These are phyloP conservation scores for Spizella passerina DNA, from an alignment of 2,797 vertebrate genomes.

Conservation along the genomic window DNA sequence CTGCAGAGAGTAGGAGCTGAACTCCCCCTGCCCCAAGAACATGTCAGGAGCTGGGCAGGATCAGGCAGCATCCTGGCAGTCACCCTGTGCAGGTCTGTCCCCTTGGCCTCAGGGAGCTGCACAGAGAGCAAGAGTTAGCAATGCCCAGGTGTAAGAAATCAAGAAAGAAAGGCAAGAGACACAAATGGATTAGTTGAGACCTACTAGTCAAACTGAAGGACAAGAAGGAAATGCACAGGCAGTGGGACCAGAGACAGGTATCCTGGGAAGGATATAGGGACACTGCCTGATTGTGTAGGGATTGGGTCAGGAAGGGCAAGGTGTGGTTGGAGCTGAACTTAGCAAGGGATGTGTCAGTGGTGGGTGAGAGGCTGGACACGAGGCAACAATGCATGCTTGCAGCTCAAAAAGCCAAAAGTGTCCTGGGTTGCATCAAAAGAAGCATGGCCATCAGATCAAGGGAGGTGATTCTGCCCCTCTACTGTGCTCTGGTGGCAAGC, in stretches of 20 bases:
- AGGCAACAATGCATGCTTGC: background rate
- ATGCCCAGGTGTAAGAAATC: background rate
- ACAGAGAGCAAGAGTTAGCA: background rate
- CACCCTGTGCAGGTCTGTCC: background rate
- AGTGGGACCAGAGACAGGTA: background rate
- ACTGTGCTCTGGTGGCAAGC: background rate
- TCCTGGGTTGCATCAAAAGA: background rate
- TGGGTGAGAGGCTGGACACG: background rate
- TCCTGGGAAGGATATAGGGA: background rate
- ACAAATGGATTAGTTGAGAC: rapidly evolving
- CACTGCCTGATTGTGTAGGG: background rate
- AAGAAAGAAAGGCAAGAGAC: background rate
- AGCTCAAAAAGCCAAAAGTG: background rate
- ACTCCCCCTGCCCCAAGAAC: rapidly evolving
- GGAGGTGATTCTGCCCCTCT: background rate
- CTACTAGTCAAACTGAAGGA: background rate
- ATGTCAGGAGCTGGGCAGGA: background rate
- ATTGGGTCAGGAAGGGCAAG: background rate
- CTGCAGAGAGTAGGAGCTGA: background rate
- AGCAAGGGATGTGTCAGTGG: background rate
- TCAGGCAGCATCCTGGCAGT: background rate
- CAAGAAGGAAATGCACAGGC: background rate
- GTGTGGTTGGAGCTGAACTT: background rate
- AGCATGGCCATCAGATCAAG: background rate
- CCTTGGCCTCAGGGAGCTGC: background rate